These are phyloP conservation scores for Cheilinus undulatus DNA, from an alignment of 2,113 vertebrate species.

Conservation along the genomic window DNA sequence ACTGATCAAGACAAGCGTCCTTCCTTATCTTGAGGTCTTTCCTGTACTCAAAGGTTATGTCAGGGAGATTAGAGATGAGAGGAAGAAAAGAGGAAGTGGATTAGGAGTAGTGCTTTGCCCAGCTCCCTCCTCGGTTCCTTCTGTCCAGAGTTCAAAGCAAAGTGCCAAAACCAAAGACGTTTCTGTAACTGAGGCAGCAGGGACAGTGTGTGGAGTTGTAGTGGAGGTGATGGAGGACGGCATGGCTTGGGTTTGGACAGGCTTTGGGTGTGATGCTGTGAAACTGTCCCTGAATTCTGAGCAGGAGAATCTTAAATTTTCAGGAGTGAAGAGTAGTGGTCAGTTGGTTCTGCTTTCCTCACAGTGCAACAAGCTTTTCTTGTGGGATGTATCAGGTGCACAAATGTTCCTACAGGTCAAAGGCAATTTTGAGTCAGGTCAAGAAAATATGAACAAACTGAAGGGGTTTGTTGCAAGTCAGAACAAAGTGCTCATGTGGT, in stretches of 20 bases:
- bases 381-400: slow-evolving; percentile 68
- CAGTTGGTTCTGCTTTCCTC: slow-evolving; percentile 77
- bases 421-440: slow-evolving; percentile 9
- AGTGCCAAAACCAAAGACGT: neutral
- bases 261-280: slow-evolving; percentile 19
- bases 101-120: slow-evolving; percentile 70
- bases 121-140: slow-evolving; percentile 63
- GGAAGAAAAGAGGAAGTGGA: slow-evolving; percentile 44
- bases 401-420: slow-evolving; percentile 69
- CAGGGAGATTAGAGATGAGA: slow-evolving; percentile 60
- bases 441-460: slow-evolving; percentile 2
- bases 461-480: slow-evolving; percentile 61
- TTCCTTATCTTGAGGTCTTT: slow-evolving; percentile 75
- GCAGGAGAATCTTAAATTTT: slow-evolving; percentile 64
- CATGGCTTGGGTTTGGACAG: slow-evolving; percentile 77
- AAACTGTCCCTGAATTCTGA: slow-evolving; percentile 56
- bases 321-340: slow-evolving; percentile 66
- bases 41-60: slow-evolving; percentile 70
- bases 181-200: slow-evolving; percentile 62
- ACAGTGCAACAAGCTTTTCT: slow-evolving; percentile 64
- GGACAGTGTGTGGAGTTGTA: slow-evolving; percentile 60
- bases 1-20: slow-evolving; percentile 77
- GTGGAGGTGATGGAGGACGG: slow-evolving; percentile 72
- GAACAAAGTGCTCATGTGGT: slow-evolving; percentile 75
- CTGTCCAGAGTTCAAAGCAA: slow-evolving; percentile 37